phyloP scores from a whole-genome alignment of 2,797 vertebrate genomes.

The Austrolebias charrua region DNA sequence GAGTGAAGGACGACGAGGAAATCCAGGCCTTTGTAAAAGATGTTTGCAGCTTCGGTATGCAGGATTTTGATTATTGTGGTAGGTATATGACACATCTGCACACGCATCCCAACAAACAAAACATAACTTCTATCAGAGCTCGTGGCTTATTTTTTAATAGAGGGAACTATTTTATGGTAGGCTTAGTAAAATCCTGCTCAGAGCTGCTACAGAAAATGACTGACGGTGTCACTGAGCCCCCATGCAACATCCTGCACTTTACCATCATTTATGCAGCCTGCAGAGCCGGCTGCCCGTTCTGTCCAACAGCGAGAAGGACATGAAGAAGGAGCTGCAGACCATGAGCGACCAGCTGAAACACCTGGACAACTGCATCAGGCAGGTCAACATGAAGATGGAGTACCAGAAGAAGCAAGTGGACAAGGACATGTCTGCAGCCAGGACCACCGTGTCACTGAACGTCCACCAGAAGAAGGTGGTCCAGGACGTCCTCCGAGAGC shows the following conservation, averaged over 20 bases:
- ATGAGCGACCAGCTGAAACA: conserved; percentile 89
- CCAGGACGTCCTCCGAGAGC: conserved; percentile 89
- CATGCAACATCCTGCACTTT: conserved; percentile 45
- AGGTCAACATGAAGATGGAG: conserved; percentile 96
- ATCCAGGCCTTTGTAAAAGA: conserved; percentile 94
- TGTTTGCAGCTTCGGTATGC: conserved; percentile 91
- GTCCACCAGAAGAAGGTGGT: conserved; percentile 90
- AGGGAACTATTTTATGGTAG: too few species aligned
- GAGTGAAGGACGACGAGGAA: conserved; percentile 84
- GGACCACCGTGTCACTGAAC: conserved; percentile 83
- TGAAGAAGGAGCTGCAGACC: conserved; percentile 91
- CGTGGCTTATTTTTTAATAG: too few species aligned
- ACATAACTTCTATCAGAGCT: too few species aligned
- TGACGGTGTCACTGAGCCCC: conserved; percentile 15
- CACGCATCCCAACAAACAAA: not conserved
- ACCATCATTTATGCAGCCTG: conserved; percentile 64
- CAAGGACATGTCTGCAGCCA: conserved; percentile 76
- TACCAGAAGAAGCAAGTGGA: conserved; percentile 93
- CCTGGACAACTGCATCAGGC: conserved; percentile 87
- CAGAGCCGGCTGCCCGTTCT: conserved; percentile 90
- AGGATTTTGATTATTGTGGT: conserved; percentile 90
- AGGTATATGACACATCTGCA: conserved; percentile 21
- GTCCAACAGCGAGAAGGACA: conserved; percentile 93
- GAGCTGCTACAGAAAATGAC: conserved; percentile 12
- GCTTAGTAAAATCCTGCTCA: too few species aligned